Percentiles rank a stretch among this genome's conserved stretches.
Conservation (phyloP, 2,113 vertebrate species). For the Pogona vitticeps region DNA sequence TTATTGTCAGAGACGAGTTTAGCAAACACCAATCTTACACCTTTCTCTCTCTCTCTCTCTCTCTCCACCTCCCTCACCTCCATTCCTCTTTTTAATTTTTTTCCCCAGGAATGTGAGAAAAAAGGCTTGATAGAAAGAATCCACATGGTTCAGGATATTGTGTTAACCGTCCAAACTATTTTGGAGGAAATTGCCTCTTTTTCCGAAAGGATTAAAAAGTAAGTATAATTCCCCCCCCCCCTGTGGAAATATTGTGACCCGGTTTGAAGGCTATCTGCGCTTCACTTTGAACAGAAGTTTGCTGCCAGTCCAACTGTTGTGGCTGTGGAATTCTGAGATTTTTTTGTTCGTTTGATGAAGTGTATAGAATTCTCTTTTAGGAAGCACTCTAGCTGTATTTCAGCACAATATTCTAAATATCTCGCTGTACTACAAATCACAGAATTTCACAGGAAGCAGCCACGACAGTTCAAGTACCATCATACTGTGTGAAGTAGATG, state of each 20-base stretch:
- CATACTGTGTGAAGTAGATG: no score
- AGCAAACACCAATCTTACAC: not conserved
- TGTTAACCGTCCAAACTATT: constrained; percentile 88
- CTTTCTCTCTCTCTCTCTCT: not conserved
- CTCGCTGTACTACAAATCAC: no score
- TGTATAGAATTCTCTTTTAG: no score
- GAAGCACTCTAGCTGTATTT: no score
- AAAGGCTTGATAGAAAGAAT: constrained; percentile 95
- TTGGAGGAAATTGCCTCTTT: constrained; percentile 90
- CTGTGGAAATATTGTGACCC: not conserved
- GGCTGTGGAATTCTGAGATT: no score
- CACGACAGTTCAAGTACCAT: no score
- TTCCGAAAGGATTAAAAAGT: constrained; percentile 97
- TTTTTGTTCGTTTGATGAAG: no score
- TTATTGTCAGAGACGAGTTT: not conserved
- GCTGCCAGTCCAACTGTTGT: no score
- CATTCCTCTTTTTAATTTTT: not conserved
- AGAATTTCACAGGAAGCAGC: no score
- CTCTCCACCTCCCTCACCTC: not conserved
- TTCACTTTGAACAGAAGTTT: no score
- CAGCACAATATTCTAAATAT: no score
- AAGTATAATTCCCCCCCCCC: constrained; percentile 56
- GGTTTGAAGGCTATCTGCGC: no score
- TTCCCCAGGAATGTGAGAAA: constrained; percentile 91
- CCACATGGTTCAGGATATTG: constrained; percentile 96